phyloP scores from a whole-genome alignment of 2,797 vertebrate species.

The Neoniphon sammara region DNA sequence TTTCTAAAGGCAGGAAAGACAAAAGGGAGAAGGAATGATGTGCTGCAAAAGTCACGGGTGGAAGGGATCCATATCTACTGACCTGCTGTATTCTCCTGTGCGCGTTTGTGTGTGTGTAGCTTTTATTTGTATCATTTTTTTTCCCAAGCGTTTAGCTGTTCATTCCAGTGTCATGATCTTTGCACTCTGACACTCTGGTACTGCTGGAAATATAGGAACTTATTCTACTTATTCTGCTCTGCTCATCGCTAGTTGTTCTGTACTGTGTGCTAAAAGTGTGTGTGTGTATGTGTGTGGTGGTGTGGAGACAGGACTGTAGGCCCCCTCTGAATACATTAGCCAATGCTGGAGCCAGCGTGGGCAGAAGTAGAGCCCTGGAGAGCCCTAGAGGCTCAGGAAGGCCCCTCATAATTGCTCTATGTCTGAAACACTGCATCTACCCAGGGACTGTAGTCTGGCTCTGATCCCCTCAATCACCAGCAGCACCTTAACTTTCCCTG shows the following conservation, averaged over 20 bases:
- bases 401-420: conserved; percentile 62
- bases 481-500: conserved; percentile 35
- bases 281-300: conserved; percentile 12
- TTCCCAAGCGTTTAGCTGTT: neutral
- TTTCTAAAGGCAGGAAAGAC: conserved; percentile 11
- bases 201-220: conserved; percentile 1
- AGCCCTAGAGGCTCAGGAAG: conserved; percentile 56
- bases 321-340: conserved; percentile 54
- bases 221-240: neutral
- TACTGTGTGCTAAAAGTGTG: conserved; percentile 3
- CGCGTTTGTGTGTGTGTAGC: neutral
- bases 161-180: conserved; percentile 30
- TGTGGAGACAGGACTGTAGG: conserved; percentile 23
- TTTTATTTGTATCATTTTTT: conserved; percentile 1
- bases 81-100: too few species aligned
- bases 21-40: neutral
- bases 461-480: conserved; percentile 50
- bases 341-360: conserved; percentile 57
- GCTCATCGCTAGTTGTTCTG: neutral
- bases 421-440: conserved; percentile 60
- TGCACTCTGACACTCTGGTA: too few species aligned
- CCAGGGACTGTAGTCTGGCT: conserved; percentile 52
- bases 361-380: conserved; percentile 64
- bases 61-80: too few species aligned
- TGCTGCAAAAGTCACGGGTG: too few species aligned